Conservation (phyloP, 2,113 vertebrate genomes). For the Neolamprologus kungweensis region DNA sequence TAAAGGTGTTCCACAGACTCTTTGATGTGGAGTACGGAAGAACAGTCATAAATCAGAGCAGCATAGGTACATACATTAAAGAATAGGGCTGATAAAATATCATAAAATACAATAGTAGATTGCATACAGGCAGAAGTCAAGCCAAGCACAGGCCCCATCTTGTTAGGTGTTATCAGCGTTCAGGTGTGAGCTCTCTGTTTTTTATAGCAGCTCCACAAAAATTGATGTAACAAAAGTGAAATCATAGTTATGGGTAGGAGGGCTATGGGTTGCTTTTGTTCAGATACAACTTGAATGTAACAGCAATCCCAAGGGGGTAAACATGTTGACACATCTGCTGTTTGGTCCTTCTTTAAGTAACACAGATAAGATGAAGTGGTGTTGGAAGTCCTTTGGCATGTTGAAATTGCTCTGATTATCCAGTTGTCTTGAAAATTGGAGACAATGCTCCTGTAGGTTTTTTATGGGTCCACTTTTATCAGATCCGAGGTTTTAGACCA, state of each 20-base stretch:
- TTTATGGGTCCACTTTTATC: not conserved
- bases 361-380: not conserved
- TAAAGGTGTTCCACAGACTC: not conserved
- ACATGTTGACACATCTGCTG: not conserved
- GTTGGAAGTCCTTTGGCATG: not conserved
- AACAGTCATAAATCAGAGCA: not conserved
- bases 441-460: not conserved
- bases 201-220: not conserved
- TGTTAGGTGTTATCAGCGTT: not conserved
- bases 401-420: not conserved
- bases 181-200: not conserved
- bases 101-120: not conserved
- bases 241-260: not conserved
- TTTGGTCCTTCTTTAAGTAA: not conserved
- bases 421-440: not conserved
- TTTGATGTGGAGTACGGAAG: not conserved
- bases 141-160: not conserved
- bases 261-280: not conserved
- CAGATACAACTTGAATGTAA: not conserved
- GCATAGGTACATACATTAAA: not conserved
- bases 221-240: not conserved
- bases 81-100: not conserved
- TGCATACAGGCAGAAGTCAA: not conserved
- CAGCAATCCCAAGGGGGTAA: not conserved
- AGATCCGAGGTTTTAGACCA: not conserved